A percentile compares a stretch with the other conserved stretches of the same genome.
phyloP scores from a whole-genome alignment of 2,113 vertebrate genomes.

The Chionis minor region DNA sequence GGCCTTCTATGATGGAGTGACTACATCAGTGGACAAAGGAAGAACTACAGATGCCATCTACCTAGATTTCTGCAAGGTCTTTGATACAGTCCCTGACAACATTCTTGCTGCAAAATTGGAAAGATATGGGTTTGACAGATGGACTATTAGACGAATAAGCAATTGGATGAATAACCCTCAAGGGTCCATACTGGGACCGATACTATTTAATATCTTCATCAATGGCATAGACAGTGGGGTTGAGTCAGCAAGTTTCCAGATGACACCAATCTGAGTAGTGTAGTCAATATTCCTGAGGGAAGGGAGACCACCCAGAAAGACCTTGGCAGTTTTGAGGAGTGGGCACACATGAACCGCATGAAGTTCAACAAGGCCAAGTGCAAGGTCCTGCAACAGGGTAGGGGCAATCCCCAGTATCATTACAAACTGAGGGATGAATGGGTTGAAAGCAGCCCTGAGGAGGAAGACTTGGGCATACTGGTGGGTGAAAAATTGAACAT shows the following conservation, averaged over 20 bases:
- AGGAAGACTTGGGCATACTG: not conserved
- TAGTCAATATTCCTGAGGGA: not conserved
- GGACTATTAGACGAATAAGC: not conserved
- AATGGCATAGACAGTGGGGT: not conserved
- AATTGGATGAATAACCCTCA: not conserved
- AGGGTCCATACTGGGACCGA: not conserved
- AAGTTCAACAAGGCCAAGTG: not conserved
- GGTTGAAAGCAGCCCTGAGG: not conserved
- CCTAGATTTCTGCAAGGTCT: not conserved
- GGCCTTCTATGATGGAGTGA: not conserved
- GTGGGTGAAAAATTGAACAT: not conserved
- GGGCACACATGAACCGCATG: not conserved
- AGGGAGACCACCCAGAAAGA: not conserved
- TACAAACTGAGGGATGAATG: not conserved
- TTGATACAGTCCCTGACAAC: fast-evolving
- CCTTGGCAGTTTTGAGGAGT: not conserved
- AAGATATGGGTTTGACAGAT: not conserved
- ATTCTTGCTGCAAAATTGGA: not conserved
- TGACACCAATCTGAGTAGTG: not conserved
- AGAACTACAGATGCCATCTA: not conserved
- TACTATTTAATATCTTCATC: not conserved
- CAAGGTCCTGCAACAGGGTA: not conserved
- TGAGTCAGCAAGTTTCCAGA: not conserved
- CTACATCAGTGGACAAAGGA: not conserved
- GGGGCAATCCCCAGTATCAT: not conserved